Conservation (phyloP, 2,113 vertebrate species). For the Crypturellus undulatus region DNA sequence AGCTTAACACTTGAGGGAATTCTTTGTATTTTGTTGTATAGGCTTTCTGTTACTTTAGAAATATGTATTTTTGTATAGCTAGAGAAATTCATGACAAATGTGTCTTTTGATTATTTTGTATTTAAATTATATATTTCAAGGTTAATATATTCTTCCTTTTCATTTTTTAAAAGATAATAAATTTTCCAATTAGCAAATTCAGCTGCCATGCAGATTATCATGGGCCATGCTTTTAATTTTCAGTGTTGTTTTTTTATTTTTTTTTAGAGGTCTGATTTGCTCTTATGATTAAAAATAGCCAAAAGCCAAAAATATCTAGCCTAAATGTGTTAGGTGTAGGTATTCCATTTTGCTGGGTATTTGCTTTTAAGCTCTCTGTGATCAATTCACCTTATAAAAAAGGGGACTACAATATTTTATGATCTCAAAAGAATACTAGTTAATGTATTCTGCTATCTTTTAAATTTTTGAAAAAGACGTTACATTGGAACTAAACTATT, state of each 20-base stretch:
- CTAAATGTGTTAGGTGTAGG: not conserved
- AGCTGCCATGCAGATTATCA: not conserved
- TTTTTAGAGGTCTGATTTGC: not conserved
- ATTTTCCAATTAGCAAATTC: not conserved
- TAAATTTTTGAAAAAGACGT: constrained; percentile 16
- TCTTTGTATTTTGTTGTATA: not conserved
- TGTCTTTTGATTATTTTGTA: not conserved
- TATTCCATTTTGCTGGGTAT: not conserved
- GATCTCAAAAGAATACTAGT: not conserved
- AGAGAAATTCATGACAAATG: not conserved
- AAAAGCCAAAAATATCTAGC: not conserved
- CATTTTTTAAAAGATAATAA: not conserved
- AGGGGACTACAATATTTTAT: not conserved
- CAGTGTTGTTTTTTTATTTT: not conserved
- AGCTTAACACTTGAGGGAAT: not conserved
- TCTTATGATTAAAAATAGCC: not conserved
- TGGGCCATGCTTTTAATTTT: not conserved
- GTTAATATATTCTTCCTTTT: not conserved
- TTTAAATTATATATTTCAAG: not conserved
- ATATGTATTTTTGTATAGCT: not conserved
- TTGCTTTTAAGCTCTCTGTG: not conserved
- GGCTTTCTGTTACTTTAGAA: not conserved
- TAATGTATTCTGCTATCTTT: not conserved
- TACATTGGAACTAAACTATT: constrained; percentile 3
- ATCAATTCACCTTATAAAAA: not conserved